Evolutionary conservation across 37 sponge, comb jelly and placozoan genomes (phyloP).

Genomic region (Agelas oroides): DNA sequence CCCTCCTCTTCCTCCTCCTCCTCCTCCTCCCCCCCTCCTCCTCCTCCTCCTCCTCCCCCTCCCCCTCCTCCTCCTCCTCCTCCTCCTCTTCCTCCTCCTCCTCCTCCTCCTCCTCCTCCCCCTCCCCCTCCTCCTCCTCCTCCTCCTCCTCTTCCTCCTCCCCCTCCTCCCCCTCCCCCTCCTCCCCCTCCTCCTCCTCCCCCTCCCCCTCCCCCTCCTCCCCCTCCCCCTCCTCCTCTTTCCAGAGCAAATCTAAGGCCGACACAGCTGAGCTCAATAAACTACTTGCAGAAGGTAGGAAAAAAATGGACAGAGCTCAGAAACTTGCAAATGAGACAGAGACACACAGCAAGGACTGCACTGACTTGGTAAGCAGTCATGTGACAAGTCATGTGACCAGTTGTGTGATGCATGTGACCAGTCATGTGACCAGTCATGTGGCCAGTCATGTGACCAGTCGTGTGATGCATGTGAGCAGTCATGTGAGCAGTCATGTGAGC

Average conservation of each 20-base stretch:
- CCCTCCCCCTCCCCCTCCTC: neutral
- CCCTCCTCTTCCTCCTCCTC: neutral
- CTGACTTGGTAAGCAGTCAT: slow-evolving; percentile 4
- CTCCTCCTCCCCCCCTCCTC: neutral
- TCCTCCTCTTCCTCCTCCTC: neutral
- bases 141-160: neutral
- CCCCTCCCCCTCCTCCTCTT: neutral
- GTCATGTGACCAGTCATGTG: too few species aligned
- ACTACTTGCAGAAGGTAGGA: slow-evolving; percentile 15
- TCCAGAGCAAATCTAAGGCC: slow-evolving; percentile 18
- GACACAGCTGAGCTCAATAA: slow-evolving; percentile 17
- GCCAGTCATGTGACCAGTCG: too few species aligned
- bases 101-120: neutral
- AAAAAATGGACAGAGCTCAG: slow-evolving; percentile 8
- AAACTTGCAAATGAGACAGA: neutral
- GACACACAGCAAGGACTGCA: slow-evolving; percentile 5
- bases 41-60: neutral
- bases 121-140: neutral
- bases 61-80: neutral
- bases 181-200: neutral
- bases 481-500: too few species aligned
- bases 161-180: neutral
- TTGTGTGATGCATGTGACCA: too few species aligned
- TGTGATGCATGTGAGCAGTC: too few species aligned
- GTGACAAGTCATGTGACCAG: too few species aligned